A percentile compares a stretch with the other conserved stretches of the same genome.
phyloP scores from a whole-genome alignment of 2,797 vertebrate species.

The Glyptemys insculpta region DNA sequence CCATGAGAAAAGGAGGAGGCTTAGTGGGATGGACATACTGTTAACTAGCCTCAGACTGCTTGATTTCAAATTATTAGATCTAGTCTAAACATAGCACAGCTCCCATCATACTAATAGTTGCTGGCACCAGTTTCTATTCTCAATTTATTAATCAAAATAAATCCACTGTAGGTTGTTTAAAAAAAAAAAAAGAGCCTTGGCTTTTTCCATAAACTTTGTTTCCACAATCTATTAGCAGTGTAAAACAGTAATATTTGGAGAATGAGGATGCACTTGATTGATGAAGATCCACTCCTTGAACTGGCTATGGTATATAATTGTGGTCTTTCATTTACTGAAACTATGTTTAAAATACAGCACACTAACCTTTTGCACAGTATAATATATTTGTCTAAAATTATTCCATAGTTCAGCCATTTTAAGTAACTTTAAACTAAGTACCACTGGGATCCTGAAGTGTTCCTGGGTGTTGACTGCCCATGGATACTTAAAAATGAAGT shows the following conservation, averaged over 20 bases:
- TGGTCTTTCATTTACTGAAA: neutral
- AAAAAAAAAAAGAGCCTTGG: accelerated
- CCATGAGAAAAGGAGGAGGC: neutral
- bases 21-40: neutral
- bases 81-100: neutral
- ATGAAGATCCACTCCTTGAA: accelerated
- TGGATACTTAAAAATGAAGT: neutral
- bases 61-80: neutral
- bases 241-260: neutral
- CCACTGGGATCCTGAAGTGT: neutral
- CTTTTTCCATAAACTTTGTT: neutral
- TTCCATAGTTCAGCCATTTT: neutral
- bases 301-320: neutral
- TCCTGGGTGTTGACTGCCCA: accelerated
- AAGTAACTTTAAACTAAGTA: neutral
- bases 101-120: neutral
- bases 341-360: neutral
- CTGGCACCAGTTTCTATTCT: neutral
- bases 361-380: neutral
- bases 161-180: neutral
- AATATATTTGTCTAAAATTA: neutral
- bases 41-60: neutral
- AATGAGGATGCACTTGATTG: neutral
- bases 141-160: neutral
- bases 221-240: accelerated